phyloP scores from a whole-genome alignment of 2,888 invertebrate species.

The Embidobia sp. region DNA sequence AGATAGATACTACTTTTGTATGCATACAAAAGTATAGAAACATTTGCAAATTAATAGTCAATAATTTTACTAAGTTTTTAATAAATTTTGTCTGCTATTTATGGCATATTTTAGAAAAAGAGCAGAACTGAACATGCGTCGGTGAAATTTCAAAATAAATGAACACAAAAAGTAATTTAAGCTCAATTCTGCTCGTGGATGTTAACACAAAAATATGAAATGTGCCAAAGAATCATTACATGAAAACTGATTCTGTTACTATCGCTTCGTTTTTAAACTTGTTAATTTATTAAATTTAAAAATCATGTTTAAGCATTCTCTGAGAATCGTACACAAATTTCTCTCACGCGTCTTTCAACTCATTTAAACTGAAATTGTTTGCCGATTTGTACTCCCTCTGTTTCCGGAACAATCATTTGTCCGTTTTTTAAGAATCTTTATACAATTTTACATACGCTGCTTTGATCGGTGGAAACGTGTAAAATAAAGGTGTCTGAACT shows the following conservation, averaged over 20 bases:
- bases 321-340: no score
- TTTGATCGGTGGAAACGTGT: neutral
- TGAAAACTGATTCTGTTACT: conserved; percentile 37
- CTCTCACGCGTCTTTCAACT: no score
- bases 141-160: no score
- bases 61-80: conserved; percentile 9
- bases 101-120: neutral
- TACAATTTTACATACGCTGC: neutral
- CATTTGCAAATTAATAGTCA: conserved; percentile 36
- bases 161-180: neutral
- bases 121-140: neutral
- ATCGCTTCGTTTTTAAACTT: no score
- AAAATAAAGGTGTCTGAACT: conserved; percentile 7
- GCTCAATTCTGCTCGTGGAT: conserved; percentile 2
- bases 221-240: conserved; percentile 54
- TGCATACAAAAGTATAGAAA: neutral
- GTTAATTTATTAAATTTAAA: no score
- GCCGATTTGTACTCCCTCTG: no score
- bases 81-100: conserved; percentile 3
- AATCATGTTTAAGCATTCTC: no score
- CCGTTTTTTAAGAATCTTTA: neutral
- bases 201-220: neutral
- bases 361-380: no score
- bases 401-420: no score
- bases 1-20: conserved; percentile 7